Base-by-base conservation (phyloP, 1,140 invertebrate genomes). In the Forficula auricularia region DNA sequence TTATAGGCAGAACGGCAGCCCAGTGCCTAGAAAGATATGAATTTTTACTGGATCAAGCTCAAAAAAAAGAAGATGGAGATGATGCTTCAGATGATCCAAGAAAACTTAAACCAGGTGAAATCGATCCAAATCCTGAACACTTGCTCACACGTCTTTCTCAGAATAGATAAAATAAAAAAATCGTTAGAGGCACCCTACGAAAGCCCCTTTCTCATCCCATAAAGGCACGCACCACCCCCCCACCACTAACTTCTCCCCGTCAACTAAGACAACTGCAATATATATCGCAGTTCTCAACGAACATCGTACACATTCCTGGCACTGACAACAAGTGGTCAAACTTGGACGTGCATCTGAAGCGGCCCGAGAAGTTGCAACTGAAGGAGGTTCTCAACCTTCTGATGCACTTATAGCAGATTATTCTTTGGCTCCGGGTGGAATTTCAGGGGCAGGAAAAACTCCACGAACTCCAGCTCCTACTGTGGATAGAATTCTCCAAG, bases 91-190 rank as follows among this genome's bases (percentile, higher is more conserved):
- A 92, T 61, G 94, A 98, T 66, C 92, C 94, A 1, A 70, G 94
- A 14, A 98, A 98, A 60, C 65, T 99, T 0, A 94, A 94, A 60
- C 92, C 92, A 2, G 95, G 95, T 37, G 95, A 99, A 70, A 98
- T 99, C 58, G 96, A 99, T 66, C 95, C 95, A 0, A 98, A 98
- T 66, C 96, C 96, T 15, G 96, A 99, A n/a, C n/a, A n/a, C n/a
- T n/a, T n/a, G n/a, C n/a, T n/a, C n/a, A n/a, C n/a, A n/a, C n/a
- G n/a, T n/a, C n/a, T n/a, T n/a, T n/a, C n/a, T n/a, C n/a, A n/a
- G n/a, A n/a, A n/a, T n/a, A n/a, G n/a, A n/a, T n/a, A n/a, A n/a
- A n/a, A n/a, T n/a, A n/a, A n/a, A n/a, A n/a, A n/a, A n/a, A n/a
- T n/a, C n/a, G n/a, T n/a, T n/a, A n/a, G n/a, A n/a, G n/a, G n/a